Base-by-base conservation (phyloP, 2,797 vertebrate genomes). In the Ptychobarbus kaznakovi region DNA sequence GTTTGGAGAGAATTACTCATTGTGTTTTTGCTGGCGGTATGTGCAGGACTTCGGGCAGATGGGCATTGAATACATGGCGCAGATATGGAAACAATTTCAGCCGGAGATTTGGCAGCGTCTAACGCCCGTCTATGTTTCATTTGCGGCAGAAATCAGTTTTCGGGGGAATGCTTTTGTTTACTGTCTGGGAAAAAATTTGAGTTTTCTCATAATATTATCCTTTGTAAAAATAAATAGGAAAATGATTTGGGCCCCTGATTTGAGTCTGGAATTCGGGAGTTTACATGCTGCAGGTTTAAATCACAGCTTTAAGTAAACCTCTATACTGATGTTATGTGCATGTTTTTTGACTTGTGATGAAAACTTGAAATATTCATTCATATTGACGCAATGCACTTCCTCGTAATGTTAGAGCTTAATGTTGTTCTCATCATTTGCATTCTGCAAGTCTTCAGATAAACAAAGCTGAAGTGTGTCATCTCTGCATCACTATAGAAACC, bases 1-100 rank as follows among this genome's bases (percentile, higher is more conserved):
- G 87, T 88, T 90, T 87, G 87, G 89, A 89, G 79, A 90, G 86
- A 90, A 88, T 90, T 88, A 89, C 89, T 90, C 89, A 90, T 80
- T 88, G 87, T 90, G 87, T 89, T 90, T 86, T 86, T 90, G 86
- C 89, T 90, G 87, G 87, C 86, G 80, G 81, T 79, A 13, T 20
- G 69, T 51, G 76, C 83, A 44, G 79, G 35, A 74, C 86, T 73
- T 66, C 69, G 78, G 88, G 89, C 89, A 90, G 89, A 90, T 88
- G 87, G 89, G 86, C 89, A 87, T 66, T 38, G 81, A 82, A 83
- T 86, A 87, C 83, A 80, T 84, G 87, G 86, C 79, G 81, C 86
- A 90, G 89, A 89, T 89, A 90, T 89, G 87, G 87, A 90, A 90
- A 89, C 89, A 90, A 90, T 90, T 90, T 90, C 87, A 90, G 79